phyloP scores from a whole-genome alignment of 2,797 vertebrate species.

The Philypnodon macrostomus region DNA sequence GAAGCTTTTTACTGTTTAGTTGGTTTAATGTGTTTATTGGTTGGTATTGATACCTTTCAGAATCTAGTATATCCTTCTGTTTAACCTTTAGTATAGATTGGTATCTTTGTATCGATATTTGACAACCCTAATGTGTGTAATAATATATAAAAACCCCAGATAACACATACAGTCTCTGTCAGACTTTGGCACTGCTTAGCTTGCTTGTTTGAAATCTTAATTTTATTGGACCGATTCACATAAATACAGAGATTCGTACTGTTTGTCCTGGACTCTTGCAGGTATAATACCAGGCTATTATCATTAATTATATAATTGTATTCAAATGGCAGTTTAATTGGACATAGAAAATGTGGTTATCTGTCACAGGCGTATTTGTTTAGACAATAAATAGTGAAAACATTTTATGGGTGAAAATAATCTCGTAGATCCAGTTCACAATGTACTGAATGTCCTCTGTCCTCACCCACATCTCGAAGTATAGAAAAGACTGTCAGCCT shows the following conservation, averaged over 20 bases:
- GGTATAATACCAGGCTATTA: not conserved
- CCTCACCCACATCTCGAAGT: constrained; percentile 15
- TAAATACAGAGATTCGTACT: not conserved
- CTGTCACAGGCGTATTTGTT: not conserved
- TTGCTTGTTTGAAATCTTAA: not conserved
- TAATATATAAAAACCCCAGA: no score
- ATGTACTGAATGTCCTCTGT: constrained; percentile 2
- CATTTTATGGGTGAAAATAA: not conserved
- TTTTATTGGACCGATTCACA: not conserved
- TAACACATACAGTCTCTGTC: no score
- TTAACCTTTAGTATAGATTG: no score
- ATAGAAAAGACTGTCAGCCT: constrained; percentile 12
- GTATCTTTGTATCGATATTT: no score
- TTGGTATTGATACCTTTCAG: no score
- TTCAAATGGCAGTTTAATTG: not conserved
- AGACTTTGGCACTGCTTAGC: not conserved
- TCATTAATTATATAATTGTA: not conserved
- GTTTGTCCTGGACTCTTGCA: constrained; percentile 7
- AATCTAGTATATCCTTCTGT: no score
- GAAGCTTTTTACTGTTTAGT: no score
- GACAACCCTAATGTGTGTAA: no score
- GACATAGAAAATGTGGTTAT: not conserved
- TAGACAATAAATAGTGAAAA: not conserved
- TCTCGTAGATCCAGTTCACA: not conserved
- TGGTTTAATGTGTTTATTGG: no score